These are phyloP conservation scores for Eustalomyia histrio DNA, from an alignment of 2,888 invertebrate genomes.

Conservation along the genomic window DNA sequence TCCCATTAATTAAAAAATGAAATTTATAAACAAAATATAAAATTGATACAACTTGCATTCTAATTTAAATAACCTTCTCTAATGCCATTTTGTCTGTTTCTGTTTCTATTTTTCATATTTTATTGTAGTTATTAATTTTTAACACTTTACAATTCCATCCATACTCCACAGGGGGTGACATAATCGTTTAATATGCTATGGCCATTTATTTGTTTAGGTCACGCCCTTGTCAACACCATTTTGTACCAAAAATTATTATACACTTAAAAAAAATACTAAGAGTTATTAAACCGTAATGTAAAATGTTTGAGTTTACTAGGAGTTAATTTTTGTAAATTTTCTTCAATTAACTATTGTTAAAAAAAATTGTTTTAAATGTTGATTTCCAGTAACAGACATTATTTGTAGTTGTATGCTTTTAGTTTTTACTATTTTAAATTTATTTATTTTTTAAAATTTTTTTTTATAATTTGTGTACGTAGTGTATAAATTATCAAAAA, in stretches of 20 bases:
- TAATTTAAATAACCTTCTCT: constrained; percentile 1
- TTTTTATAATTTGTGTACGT: no score
- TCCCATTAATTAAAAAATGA: constrained; percentile 4
- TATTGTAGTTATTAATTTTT: not conserved
- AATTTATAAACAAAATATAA: constrained; percentile 13
- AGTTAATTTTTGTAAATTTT: no score
- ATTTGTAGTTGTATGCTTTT: no score
- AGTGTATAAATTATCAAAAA: no score
- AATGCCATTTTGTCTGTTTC: not conserved
- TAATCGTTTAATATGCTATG: constrained; percentile 4
- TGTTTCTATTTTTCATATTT: not conserved
- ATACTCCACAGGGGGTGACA: constrained; percentile 31
- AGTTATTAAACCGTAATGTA: no score
- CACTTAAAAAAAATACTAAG: not conserved
- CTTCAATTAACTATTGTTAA: no score
- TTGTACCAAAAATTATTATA: not conserved
- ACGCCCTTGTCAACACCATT: constrained; percentile 49
- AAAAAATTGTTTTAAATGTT: no score
- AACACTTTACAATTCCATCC: not conserved
- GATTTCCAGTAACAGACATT: no score
- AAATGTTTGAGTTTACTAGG: no score
- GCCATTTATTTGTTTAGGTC: constrained; percentile 40
- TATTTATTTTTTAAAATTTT: no score
- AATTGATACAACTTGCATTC: constrained; percentile 14
- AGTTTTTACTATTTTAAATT: no score